Base-by-base conservation (phyloP, 2,797 vertebrate genomes). In the Monodelphis domestica region DNA sequence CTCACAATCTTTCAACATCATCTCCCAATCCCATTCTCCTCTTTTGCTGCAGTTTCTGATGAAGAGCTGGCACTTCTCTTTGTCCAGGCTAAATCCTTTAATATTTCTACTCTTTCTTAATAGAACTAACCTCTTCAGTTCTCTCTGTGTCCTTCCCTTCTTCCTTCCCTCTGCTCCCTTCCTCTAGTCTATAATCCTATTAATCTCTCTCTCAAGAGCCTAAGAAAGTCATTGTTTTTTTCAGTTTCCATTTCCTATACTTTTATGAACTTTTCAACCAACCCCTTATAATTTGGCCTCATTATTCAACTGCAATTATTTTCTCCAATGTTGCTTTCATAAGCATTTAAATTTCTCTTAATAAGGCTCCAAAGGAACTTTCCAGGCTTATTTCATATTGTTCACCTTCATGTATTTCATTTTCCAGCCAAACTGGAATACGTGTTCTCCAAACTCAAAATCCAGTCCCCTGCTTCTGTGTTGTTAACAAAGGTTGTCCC, bases 91-190 rank as follows among this genome's bases (percentile, higher is more conserved):
- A 26, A 84, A 17, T 2, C 15, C n/a, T 70, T 45, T 45, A 45
- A 45, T 50, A 84, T 84, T 24, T 45, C 10, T 45, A 21, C 9
- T 21, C 10, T 84, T 45, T 84, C 45, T 9, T 38, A 84, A 84
- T 50, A 21, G 24, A 84, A 78, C 70, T 78, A 78, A 78, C 21
- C 21, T 78, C 70, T 45, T 78, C 38, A 45, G 3, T 78, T 70
- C 3, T 63, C 11, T n/a, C n/a, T n/a, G n/a, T n/a, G n/a, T n/a
- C 21, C 2, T 0, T 45, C 5, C 1, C 3, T 21, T 15, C 15
- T 5, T 7, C 59, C 14, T n/a, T 9, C 5, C 33, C 59, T 33
- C 30, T 10, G 28, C 55, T 11, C 29, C 29, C 5, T 56, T 29
- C 29, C 7, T 33, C 3, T 26, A 63, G 70, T 10, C 70, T 45